Evolutionary conservation across 2,888 invertebrate genomes (phyloP), one percentile per base, ranked within the genome.

Genomic region (Amiota mariae): DNA sequence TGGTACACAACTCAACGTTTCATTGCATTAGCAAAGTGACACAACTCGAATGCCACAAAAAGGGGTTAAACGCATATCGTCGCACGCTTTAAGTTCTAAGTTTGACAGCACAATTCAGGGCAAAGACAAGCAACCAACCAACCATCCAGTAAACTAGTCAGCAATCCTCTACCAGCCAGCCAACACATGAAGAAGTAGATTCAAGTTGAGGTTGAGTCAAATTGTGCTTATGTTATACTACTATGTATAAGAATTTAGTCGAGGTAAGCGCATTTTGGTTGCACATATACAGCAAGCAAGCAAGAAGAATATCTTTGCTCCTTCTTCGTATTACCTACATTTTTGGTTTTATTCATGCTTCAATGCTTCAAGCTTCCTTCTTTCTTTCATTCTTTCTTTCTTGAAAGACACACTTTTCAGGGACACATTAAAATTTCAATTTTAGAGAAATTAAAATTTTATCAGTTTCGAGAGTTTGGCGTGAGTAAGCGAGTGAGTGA

Each of bases 401-500:
- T 36, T 36, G 36, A 36, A 36, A 36, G 36, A n/a, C 46, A 12
- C 64, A 13, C 66, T 67, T 67, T 66, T 67, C 68, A 80, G 79
- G 74, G 78, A 75, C 77, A 81, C 81, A 81, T 81, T 82, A 81
- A 82, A 80, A 84, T 82, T 82, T 72, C 79, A 81, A 82, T 82
- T 81, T 78, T 76, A 68, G 76, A 76, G 72, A 84, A 78, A 82
- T 82, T 79, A 81, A 79, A 79, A 79, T 82, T 84, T 77, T 76
- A 81, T 81, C 76, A 78, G 73, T 78, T 71, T 64, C 59, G 36
- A 24, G 24, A 24, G 36, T 36, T 36, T 36, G 36, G 8, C 36
- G 36, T 36, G 36, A 36, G 36, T 36, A 6, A 36, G 36, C 24
- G 24, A 24, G 3, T 36, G 36, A 4, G 36, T 36, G 36, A 36